A percentile compares a stretch with the other conserved stretches of the same genome.
Evolutionary conservation across 1,140 invertebrate genomes (phyloP).

Genomic region (Scaptodrosophila lebanonensis): DNA sequence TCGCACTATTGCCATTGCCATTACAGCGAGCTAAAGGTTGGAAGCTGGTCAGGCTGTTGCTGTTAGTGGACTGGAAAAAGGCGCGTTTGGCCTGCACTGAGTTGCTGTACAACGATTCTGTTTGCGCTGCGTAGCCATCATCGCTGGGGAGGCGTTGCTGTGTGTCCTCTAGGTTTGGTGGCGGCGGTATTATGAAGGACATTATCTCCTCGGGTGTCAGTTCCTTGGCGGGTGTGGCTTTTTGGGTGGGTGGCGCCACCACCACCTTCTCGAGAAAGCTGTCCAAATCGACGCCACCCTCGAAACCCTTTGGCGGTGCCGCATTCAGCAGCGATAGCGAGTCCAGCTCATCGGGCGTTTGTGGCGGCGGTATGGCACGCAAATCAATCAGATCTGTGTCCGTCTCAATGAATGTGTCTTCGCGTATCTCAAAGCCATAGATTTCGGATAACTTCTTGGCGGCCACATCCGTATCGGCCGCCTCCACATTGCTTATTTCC

Average conservation of each 20-base stretch:
- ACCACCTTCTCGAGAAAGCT: constrained; percentile 89
- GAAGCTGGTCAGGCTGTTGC: background rate
- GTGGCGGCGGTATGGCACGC: constrained; percentile 90
- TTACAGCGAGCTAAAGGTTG: constrained; percentile 22
- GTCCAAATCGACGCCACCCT: constrained; percentile 81
- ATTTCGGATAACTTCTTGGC: constrained; percentile 78
- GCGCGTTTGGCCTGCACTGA: constrained; percentile 60
- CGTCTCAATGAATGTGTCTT: constrained; percentile 80
- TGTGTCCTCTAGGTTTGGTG: constrained; percentile 78
- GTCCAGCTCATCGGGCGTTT: constrained; percentile 87
- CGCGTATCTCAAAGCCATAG: constrained; percentile 77
- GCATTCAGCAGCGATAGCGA: constrained; percentile 82
- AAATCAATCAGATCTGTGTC: constrained; percentile 95
- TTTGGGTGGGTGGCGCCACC: constrained; percentile 86
- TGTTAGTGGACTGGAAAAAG: constrained; percentile 42
- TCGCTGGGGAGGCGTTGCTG: background rate
- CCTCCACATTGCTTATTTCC: constrained; percentile 79
- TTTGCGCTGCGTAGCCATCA: no score
- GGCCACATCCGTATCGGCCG: constrained; percentile 68
- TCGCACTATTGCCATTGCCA: constrained; percentile 36
- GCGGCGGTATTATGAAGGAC: constrained; percentile 89
- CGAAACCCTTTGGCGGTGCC: constrained; percentile 85
- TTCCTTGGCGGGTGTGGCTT: constrained; percentile 83
- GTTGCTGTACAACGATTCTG: constrained; percentile 68
- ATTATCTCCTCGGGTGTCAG: constrained; percentile 87